Evolutionary conservation across 2,113 vertebrate species (phyloP), one percentile per base, ranked within the genome.

Genomic region (Mormyrus lacerda): DNA sequence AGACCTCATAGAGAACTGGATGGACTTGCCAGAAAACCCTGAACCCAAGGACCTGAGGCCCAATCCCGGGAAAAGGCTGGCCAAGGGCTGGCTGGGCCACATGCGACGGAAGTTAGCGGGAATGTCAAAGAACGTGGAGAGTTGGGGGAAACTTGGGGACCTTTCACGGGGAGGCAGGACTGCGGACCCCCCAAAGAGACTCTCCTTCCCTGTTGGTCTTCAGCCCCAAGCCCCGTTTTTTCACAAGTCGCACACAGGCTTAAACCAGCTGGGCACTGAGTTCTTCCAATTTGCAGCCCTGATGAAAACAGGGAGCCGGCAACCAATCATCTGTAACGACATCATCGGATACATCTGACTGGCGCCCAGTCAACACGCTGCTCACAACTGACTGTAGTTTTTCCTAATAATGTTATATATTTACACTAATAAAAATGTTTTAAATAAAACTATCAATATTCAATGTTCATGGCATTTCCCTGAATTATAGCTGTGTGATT

Each of bases 1-100:
- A 0, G 98, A 99, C 92, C 94, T 99, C 45, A 98, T 99, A 85
- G 97, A 99, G 94, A 99, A 99, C 92, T 99, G 98, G 98, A 99
- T 99, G 98, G 98, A 99, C 93, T 94, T 99, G 88, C 98, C 98
- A 0, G 98, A 99, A 82, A 95, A 94, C 0, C 93, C 97, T 0
- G 98, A 99, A 31, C 91, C 95, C 19, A 93, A 92, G 0, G 91
- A 93, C 89, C 91, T 95, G 17, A 95, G 93, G 47, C 91, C 95
- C 0, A 94, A 89, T 55, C 88, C 91, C 0, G 95, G 97, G 3
- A 96, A 97, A 19, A 95, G 96, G 65, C 93, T 97, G 31, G 96
- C 96, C 85, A 98, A 97, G 89, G 97, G 98, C 91, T 98, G 99
- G 93, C 92, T 99, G 90, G 95, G 97, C 51, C 98, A 97, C 90